Conservation (phyloP, 2,113 vertebrate species). For the Numida meleagris region DNA sequence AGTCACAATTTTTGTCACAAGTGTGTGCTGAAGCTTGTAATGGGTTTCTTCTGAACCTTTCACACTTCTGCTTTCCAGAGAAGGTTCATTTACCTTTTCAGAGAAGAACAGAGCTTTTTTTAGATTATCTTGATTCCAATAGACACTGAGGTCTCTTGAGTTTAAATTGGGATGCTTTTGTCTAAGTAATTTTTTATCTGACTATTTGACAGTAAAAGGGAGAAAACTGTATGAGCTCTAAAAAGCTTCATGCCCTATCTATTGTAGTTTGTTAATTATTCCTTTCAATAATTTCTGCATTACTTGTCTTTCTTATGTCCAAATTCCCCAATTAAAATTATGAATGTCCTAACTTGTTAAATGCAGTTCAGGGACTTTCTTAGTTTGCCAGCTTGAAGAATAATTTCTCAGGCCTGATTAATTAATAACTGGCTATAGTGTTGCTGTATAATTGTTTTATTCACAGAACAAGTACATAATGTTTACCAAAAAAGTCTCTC, state of each 20-base stretch:
- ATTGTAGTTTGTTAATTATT: conserved; percentile 62
- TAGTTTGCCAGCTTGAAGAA: neutral
- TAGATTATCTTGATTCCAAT: conserved; percentile 76
- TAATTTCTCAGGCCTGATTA: neutral
- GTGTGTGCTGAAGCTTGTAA: conserved; percentile 80
- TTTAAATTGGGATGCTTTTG: conserved; percentile 48
- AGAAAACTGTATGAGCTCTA: conserved; percentile 41
- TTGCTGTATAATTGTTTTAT: neutral
- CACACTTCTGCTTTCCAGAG: conserved; percentile 79
- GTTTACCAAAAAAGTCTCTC: neutral
- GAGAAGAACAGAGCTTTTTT: conserved; percentile 79
- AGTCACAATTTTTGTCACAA: conserved; percentile 73
- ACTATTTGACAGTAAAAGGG: conserved; percentile 54
- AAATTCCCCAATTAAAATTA: conserved; percentile 67
- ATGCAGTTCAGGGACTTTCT: neutral
- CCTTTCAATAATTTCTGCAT: conserved; percentile 59
- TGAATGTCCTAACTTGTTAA: neutral
- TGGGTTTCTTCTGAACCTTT: conserved; percentile 81
- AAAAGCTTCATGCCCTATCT: neutral
- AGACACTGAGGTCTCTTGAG: conserved; percentile 64
- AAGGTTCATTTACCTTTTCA: conserved; percentile 80
- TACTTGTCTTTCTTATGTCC: conserved; percentile 36
- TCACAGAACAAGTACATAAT: neutral
- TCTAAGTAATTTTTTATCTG: conserved; percentile 72
- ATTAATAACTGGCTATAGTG: neutral